These are phyloP conservation scores for Drosophila longiperda DNA, from an alignment of 2,888 invertebrate species.

Conservation along the genomic window DNA sequence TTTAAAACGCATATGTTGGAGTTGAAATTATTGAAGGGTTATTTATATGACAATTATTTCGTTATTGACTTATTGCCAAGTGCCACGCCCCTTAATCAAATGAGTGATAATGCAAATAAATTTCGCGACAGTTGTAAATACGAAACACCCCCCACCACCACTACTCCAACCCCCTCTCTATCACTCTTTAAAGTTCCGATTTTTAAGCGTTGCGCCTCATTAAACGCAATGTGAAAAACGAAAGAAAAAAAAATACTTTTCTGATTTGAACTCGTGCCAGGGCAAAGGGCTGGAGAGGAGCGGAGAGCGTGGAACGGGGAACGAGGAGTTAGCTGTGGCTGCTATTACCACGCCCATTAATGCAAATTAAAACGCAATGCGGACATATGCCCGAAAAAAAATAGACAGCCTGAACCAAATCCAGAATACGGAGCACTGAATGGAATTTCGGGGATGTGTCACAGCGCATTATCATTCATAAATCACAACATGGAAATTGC, in stretches of 20 bases:
- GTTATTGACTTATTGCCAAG: constrained; percentile 58
- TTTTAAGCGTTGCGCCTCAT: constrained; percentile 72
- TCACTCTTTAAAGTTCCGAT: constrained; percentile 1
- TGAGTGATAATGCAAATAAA: constrained; percentile 44
- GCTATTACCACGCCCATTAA: constrained; percentile 80
- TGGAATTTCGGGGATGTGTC: constrained; percentile 73
- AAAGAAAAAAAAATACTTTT: neutral
- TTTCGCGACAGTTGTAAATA: constrained; percentile 53
- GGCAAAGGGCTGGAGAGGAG: constrained; percentile 27
- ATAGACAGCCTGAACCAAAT: constrained; percentile 1
- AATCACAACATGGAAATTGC: constrained; percentile 83
- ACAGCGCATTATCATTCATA: constrained; percentile 83
- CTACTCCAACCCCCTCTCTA: too few species aligned
- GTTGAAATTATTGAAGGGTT: constrained; percentile 49
- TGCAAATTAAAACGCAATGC: constrained; percentile 82
- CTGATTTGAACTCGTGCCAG: constrained; percentile 9
- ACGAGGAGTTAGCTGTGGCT: constrained; percentile 29
- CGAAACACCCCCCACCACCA: neutral
- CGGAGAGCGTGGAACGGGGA: neutral
- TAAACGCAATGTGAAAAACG: constrained; percentile 40
- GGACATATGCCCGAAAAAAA: constrained; percentile 74
- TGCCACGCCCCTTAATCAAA: constrained; percentile 46
- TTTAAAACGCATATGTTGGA: constrained; percentile 41
- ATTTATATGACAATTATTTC: constrained; percentile 57
- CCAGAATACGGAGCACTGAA: constrained; percentile 1